Conservation (phyloP, 2,797 vertebrate genomes). For the Molossus molossus region DNA sequence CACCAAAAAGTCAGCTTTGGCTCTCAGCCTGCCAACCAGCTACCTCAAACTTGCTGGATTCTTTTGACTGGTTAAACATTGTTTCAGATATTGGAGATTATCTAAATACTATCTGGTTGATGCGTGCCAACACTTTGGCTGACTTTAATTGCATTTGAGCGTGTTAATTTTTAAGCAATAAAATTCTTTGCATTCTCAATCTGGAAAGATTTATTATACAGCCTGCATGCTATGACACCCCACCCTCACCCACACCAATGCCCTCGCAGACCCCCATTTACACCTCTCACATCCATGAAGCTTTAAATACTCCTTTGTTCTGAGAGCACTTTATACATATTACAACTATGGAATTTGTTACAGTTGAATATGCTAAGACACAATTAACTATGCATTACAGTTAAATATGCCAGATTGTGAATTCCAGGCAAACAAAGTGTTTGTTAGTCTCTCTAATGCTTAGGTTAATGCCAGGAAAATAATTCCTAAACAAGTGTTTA, state of each 20-base stretch:
- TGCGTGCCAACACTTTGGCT: neutral
- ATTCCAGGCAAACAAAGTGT: neutral
- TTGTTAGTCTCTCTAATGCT: neutral
- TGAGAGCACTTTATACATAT: neutral
- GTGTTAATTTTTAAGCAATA: constrained; percentile 33
- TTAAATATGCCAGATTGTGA: neutral
- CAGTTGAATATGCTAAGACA: neutral
- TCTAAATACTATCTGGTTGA: neutral
- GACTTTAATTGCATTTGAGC: constrained; percentile 29
- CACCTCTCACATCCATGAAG: neutral
- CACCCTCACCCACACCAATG: neutral
- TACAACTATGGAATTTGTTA: neutral
- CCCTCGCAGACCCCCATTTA: neutral
- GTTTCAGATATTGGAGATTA: constrained; percentile 17
- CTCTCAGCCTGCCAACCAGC: neutral
- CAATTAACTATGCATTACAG: neutral
- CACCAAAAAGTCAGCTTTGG: neutral
- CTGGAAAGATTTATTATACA: neutral
- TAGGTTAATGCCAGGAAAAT: neutral
- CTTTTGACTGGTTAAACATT: neutral
- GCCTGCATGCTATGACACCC: neutral
- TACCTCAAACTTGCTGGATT: constrained; percentile 3
- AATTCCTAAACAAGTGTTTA: neutral
- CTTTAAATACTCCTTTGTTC: neutral
- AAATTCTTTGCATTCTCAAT: neutral